phyloP scores from a whole-genome alignment of 2,888 invertebrate genomes.

The Ichneumoninae sp. region DNA sequence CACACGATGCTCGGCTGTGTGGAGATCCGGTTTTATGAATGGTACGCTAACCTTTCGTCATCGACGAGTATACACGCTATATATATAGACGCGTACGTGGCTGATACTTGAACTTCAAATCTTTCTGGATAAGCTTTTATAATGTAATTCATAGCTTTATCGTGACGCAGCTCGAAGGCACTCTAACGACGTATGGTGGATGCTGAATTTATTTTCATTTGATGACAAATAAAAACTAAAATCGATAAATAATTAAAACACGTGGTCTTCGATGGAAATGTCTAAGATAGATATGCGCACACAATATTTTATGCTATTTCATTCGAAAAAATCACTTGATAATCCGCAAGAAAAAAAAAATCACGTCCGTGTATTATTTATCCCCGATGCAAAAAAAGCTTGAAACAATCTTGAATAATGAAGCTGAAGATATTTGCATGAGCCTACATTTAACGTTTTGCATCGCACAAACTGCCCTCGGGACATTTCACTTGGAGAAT shows the following conservation, averaged over 20 bases:
- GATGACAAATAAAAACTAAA: not conserved
- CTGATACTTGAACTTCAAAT: slow-evolving; percentile 48
- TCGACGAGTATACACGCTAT: slow-evolving; percentile 7
- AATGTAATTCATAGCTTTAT: slow-evolving; percentile 4
- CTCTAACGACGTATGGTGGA: not conserved
- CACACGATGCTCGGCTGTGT: slow-evolving; percentile 72
- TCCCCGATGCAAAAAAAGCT: not conserved
- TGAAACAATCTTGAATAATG: not conserved
- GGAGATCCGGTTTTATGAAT: slow-evolving; percentile 77
- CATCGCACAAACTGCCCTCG: too few relatives aligned
- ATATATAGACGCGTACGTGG: slow-evolving; percentile 4
- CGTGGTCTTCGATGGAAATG: not conserved
- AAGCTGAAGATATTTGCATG: too few relatives aligned
- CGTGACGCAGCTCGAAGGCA: not conserved
- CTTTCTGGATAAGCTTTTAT: slow-evolving; percentile 1
- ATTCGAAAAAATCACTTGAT: not conserved
- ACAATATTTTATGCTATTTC: not conserved
- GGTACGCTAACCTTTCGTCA: slow-evolving; percentile 63
- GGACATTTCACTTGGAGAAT: too few relatives aligned
- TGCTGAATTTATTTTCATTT: not conserved
- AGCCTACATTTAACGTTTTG: too few relatives aligned
- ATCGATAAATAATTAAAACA: not conserved
- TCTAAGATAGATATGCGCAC: not conserved
- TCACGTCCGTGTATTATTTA: not conserved
- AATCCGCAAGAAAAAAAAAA: not conserved